Conservation (phyloP, 2,113 vertebrate genomes). For the Seriola rivoliana region DNA sequence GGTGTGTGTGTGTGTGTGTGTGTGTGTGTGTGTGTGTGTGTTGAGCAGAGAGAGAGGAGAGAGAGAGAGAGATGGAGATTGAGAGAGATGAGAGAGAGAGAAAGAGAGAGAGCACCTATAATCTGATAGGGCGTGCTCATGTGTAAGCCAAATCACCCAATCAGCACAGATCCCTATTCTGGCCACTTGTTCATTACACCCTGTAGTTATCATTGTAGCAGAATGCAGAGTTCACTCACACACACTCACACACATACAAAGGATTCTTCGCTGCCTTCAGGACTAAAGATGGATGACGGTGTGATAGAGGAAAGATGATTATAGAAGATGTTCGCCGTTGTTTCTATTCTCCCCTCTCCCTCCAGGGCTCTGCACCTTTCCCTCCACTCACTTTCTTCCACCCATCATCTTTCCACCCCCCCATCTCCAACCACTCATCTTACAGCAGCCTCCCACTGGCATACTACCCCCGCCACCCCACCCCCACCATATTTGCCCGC, state of each 20-base stretch:
- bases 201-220: slow-evolving; percentile 42
- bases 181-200: slow-evolving; percentile 26
- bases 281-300: slow-evolving; percentile 50
- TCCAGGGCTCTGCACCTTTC: slow-evolving; percentile 24
- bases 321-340: slow-evolving; percentile 29
- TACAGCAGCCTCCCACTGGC: slow-evolving; percentile 41
- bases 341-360: slow-evolving; percentile 25
- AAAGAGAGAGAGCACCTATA: neutral
- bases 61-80: too few relatives aligned
- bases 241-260: slow-evolving; percentile 6
- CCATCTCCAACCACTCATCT: slow-evolving; percentile 43
- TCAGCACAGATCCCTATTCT: slow-evolving; percentile 11
- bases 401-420: slow-evolving; percentile 18
- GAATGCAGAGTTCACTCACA: neutral
- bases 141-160: neutral
- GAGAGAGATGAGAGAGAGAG: neutral
- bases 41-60: too few relatives aligned
- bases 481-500: slow-evolving; percentile 4
- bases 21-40: too few relatives aligned
- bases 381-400: slow-evolving; percentile 13
- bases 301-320: slow-evolving; percentile 43
- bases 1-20: too few relatives aligned
- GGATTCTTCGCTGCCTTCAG: slow-evolving; percentile 15
- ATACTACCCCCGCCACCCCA: neutral
- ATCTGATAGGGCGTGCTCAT: neutral